phyloP scores from a whole-genome alignment of 2,888 invertebrate species.

The Leucozona laternaria region DNA sequence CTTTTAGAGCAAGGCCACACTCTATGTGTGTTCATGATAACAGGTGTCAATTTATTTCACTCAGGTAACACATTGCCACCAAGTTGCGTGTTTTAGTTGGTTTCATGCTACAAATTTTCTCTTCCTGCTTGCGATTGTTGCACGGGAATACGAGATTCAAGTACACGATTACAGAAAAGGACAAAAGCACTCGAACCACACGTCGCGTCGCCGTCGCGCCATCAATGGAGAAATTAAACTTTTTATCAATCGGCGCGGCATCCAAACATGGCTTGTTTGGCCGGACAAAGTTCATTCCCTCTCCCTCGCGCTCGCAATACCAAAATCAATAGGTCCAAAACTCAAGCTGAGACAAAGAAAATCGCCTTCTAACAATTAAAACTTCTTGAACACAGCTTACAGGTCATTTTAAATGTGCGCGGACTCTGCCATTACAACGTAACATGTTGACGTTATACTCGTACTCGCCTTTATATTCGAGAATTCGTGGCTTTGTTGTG shows the following conservation, averaged over 20 bases:
- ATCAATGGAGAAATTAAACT: conserved; percentile 54
- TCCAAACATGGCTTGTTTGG: conserved; percentile 49
- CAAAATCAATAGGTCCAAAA: conserved; percentile 31
- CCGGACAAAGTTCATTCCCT: conserved; percentile 40
- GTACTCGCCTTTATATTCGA: conserved; percentile 27
- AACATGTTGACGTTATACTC: conserved; percentile 10
- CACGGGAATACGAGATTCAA: conserved; percentile 54
- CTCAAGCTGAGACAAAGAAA: conserved; percentile 44
- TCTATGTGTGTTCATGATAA: conserved; percentile 58
- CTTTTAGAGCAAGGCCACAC: conserved; percentile 62
- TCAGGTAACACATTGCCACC: conserved; percentile 44
- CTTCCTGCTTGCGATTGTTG: conserved; percentile 46
- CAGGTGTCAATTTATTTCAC: conserved; percentile 73
- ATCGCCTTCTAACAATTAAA: conserved; percentile 55
- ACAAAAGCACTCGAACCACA: conserved; percentile 61
- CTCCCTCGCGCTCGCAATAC: conserved; percentile 8
- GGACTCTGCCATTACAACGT: background rate
- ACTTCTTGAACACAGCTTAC: conserved; percentile 42
- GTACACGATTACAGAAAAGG: conserved; percentile 58
- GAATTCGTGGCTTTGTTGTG: background rate
- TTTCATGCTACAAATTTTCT: conserved; percentile 43
- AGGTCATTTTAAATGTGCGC: conserved; percentile 17
- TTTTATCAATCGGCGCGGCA: conserved; percentile 61
- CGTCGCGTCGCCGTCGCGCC: conserved; percentile 22
- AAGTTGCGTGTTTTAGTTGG: conserved; percentile 32